Evolutionary conservation across 2,888 invertebrate species (phyloP), one percentile per base, ranked within the genome.

Genomic region (Ceriagrion tenellum): DNA sequence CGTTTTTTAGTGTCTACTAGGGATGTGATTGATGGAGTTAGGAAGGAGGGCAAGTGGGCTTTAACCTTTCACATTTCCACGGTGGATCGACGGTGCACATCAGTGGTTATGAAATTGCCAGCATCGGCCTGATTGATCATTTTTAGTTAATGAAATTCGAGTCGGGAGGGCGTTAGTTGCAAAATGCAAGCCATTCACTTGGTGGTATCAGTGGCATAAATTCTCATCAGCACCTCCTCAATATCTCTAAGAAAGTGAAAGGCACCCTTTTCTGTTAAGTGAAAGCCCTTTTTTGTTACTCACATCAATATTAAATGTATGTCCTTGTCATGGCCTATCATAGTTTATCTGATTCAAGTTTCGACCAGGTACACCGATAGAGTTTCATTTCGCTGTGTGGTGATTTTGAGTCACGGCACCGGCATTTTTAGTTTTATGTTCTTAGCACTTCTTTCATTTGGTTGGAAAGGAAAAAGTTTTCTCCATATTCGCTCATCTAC

Each of bases 11-110:
- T 35, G 81, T 81, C 81, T 47, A 8, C 47, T 0, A 13, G 26
- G 35, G 16, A 81, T 81, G 30, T 81, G 81, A 81, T 81, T 81
- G 81, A 81, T 81, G 30, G 18, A 1, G 30, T 81, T 30, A 16
- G 81, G 81, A 81, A 81, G 81, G 81, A 81, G 81, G 81, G 35
- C 81, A 81, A 35, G 81, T 35, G 81, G 81, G 81, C 13, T 35
- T 59, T 81, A 35, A 81, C 81, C 35, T 81, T 81, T 81, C 35
- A 81, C 30, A 81, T 35, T 81, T 81, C 35, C 81, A 81, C 35
- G 35, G 81, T 13, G 81, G 30, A 35, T 81, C 81, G 81, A 81
- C 81, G 35, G 35, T 16, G 35, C 35, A 35, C 81, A 81, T 81
- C 81, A 81, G 35, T 81, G 81, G 81, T 81, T 35, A 35, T 81